Percentiles rank a stretch among this genome's conserved stretches.
These are phyloP conservation scores for Notolabrus celidotus DNA, from an alignment of 2,797 vertebrate genomes.

Conservation along the genomic window DNA sequence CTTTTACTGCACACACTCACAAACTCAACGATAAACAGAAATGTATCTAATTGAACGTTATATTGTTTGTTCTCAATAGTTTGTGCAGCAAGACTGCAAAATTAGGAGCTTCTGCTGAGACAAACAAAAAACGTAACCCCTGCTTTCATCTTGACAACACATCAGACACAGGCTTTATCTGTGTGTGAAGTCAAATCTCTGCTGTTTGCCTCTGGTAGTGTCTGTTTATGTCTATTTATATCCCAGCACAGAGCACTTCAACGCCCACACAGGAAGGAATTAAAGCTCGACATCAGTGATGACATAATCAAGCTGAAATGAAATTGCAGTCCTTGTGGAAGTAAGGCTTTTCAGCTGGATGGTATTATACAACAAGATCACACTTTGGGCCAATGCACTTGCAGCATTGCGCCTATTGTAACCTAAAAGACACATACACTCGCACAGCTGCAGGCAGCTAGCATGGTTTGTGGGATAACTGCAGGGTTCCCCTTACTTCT, in stretches of 20 bases:
- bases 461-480: constrained; percentile 5
- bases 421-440: constrained; percentile 8
- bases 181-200: constrained; percentile 26
- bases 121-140: constrained; percentile 24
- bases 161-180: constrained; percentile 19
- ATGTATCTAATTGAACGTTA: constrained; percentile 1
- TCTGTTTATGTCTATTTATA: constrained; percentile 74
- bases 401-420: constrained; percentile 23
- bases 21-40: constrained; percentile 26
- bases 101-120: constrained; percentile 22
- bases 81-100: constrained; percentile 11
- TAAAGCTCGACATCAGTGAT: constrained; percentile 71
- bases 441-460: background rate
- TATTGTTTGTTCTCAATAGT: constrained; percentile 10
- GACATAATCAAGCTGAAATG: constrained; percentile 78
- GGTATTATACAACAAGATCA: constrained; percentile 66
- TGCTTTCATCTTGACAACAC: constrained; percentile 17
- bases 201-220: constrained; percentile 59
- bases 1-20: constrained; percentile 5
- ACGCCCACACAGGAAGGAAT: constrained; percentile 76
- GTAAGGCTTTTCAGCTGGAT: constrained; percentile 52
- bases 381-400: constrained; percentile 33
- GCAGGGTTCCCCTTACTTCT: constrained; percentile 1
- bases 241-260: constrained; percentile 57
- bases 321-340: constrained; percentile 59